Percentiles rank a stretch among this genome's conserved stretches.
These are phyloP conservation scores for Listronotus bonariensis DNA, from an alignment of 1,140 invertebrate genomes.

Conservation along the genomic window DNA sequence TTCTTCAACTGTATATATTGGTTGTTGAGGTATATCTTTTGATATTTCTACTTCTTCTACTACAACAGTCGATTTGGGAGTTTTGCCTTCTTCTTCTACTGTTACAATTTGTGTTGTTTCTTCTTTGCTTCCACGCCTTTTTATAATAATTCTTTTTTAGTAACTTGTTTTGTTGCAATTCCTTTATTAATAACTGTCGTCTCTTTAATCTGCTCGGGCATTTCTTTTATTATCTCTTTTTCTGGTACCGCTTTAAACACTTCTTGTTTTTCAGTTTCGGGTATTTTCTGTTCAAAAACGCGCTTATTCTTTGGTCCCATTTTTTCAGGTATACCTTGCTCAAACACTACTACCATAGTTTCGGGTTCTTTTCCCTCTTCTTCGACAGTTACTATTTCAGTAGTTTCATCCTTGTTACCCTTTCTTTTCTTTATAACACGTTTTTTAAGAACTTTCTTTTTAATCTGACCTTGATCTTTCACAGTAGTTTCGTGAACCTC, in stretches of 20 bases:
- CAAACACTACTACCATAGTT: conserved; percentile 54
- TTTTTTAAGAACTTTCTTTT: conserved; percentile 50
- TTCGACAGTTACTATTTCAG: conserved; percentile 58
- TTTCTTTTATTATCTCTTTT: conserved; percentile 50
- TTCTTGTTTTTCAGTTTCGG: conserved; percentile 38
- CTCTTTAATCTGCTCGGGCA: conserved; percentile 41
- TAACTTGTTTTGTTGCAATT: conserved; percentile 45
- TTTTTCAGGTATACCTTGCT: conserved; percentile 35
- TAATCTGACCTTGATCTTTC: conserved; percentile 41
- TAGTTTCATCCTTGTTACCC: conserved; percentile 57
- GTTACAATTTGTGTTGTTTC: conserved; percentile 51
- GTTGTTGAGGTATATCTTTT: conserved; percentile 6
- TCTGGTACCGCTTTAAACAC: conserved; percentile 54
- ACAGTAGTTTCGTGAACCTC: conserved; percentile 53
- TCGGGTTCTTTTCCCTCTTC: conserved; percentile 55
- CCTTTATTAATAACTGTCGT: conserved; percentile 47
- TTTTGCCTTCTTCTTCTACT: conserved; percentile 53
- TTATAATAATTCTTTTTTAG: conserved; percentile 50
- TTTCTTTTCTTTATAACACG: conserved; percentile 55
- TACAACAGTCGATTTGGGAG: conserved; percentile 43
- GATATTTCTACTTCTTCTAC: conserved; percentile 41
- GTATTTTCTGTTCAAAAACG: conserved; percentile 30
- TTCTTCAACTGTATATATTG: conserved; percentile 47
- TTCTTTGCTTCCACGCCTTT: conserved; percentile 42
- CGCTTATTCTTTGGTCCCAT: conserved; percentile 46